These are phyloP conservation scores for Bombyx mandarina DNA, from an alignment of 1,140 invertebrate species.

Conservation along the genomic window DNA sequence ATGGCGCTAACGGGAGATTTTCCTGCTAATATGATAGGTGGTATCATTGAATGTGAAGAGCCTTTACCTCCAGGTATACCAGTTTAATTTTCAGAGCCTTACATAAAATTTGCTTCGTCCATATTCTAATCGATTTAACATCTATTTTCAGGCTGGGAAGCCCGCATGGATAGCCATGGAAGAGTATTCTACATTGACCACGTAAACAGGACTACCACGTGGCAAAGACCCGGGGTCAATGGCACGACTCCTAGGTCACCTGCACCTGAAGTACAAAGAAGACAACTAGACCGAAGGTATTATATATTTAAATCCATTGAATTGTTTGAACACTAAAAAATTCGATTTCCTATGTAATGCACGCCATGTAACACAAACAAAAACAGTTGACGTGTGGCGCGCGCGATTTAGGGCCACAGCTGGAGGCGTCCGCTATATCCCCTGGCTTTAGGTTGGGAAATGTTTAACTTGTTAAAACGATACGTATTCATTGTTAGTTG, in stretches of 20 bases:
- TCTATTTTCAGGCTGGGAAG: conserved; percentile 85
- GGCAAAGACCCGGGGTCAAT: conserved; percentile 84
- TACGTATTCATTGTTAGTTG: too few species aligned
- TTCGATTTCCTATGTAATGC: neutral
- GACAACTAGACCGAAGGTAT: conserved; percentile 84
- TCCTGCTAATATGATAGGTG: conserved; percentile 68
- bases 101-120: neutral
- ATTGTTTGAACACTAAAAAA: conserved; percentile 10
- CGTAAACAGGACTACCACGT: conserved; percentile 84
- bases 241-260: conserved; percentile 61
- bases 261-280: conserved; percentile 78
- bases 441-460: too few species aligned
- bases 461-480: too few species aligned
- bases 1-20: conserved; percentile 76
- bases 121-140: conserved; percentile 3
- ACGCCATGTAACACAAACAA: too few species aligned
- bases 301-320: too few species aligned
- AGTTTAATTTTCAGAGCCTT: too few species aligned
- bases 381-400: too few species aligned
- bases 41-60: conserved; percentile 79
- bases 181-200: conserved; percentile 92
- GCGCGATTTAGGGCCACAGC: too few species aligned
- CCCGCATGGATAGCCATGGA: conserved; percentile 92
- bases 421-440: too few species aligned
- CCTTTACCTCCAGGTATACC: conserved; percentile 83